Conservation (phyloP, 2,113 vertebrate genomes). For the Nothoprocta perdicaria region DNA sequence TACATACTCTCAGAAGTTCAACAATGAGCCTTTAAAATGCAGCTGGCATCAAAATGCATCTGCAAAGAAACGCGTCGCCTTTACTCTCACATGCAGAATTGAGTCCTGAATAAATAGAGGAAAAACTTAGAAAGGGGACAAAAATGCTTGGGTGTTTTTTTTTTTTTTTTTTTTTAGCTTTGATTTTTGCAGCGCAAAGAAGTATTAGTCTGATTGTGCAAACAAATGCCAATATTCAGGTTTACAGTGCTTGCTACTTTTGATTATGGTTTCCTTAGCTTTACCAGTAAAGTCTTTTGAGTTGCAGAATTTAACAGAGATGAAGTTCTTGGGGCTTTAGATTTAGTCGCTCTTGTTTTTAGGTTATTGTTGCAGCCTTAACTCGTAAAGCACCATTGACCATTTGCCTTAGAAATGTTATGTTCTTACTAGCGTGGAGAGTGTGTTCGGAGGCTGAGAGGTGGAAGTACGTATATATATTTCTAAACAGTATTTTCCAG, state of each 20-base stretch:
- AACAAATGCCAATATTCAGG: not conserved
- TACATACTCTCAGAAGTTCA: slow-evolving; percentile 58
- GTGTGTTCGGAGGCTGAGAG: not conserved
- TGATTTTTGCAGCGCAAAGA: not conserved
- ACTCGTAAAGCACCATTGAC: not conserved
- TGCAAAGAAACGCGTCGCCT: slow-evolving; percentile 5
- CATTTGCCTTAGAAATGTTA: not conserved
- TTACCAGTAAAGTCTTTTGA: not conserved
- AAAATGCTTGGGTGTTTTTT: not conserved
- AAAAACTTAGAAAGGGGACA: not conserved
- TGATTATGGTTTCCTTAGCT: not conserved
- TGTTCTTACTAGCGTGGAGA: not conserved
- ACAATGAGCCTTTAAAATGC: slow-evolving; percentile 66
- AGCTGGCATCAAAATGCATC: slow-evolving; percentile 44
- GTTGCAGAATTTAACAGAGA: not conserved
- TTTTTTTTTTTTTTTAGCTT: not conserved
- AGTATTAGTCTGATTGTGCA: not conserved
- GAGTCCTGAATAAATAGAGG: not conserved
- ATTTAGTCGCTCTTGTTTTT: not conserved
- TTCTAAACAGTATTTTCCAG: not conserved
- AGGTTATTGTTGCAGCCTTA: not conserved
- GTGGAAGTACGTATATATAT: not conserved
- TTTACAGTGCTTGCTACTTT: not conserved
- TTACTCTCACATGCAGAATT: slow-evolving; percentile 30
- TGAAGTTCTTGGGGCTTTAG: not conserved